Evolutionary conservation across 1,140 invertebrate genomes (phyloP).

Genomic region (Aphaenogaster ashmeadi): DNA sequence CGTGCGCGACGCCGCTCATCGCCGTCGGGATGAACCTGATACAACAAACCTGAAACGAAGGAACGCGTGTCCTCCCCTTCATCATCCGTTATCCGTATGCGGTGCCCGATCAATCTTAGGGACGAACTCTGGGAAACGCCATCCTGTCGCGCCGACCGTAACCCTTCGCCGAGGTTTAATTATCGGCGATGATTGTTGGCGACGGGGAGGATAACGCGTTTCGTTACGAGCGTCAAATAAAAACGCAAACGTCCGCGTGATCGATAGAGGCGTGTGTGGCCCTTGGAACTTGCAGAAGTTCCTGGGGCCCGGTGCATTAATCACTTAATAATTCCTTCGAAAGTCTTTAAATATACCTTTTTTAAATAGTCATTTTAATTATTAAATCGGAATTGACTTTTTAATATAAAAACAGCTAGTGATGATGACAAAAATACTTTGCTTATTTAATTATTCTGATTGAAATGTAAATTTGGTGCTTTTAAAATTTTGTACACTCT

Average conservation of each 20-base stretch:
- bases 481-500: not conserved
- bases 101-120: not conserved
- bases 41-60: not conserved
- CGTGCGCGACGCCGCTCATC: not conserved
- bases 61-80: not conserved
- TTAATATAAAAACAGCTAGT: not conserved
- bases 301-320: not conserved
- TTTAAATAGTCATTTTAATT: not conserved
- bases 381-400: not conserved
- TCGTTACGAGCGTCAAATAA: slow-evolving; percentile 8
- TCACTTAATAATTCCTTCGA: not conserved
- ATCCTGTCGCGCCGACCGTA: not conserved
- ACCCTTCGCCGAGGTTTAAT: not conserved
- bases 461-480: not conserved
- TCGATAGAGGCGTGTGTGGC: not conserved
- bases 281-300: not conserved
- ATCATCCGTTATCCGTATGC: not conserved
- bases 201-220: not conserved
- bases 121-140: not conserved
- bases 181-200: not conserved
- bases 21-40: not conserved
- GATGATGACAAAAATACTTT: not conserved
- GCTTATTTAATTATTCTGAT: not conserved
- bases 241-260: not conserved
- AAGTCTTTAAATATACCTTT: not conserved